phyloP scores from a whole-genome alignment of 2,797 vertebrate genomes.

The Gouania willdenowi region DNA sequence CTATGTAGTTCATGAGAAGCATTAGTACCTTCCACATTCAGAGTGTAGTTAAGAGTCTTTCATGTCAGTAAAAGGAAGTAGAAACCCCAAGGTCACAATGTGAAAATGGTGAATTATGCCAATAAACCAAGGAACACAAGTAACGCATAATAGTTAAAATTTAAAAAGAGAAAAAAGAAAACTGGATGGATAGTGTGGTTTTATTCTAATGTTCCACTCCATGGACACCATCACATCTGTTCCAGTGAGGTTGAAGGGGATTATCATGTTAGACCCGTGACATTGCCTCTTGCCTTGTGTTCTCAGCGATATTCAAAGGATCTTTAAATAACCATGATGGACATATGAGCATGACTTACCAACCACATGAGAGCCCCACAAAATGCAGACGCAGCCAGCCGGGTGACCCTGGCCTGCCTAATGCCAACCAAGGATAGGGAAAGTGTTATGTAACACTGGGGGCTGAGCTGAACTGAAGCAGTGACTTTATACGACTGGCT shows the following conservation, averaged over 20 bases:
- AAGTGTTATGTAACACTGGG: constrained; percentile 39
- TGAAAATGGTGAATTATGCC: too few relatives aligned
- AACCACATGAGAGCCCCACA: constrained; percentile 6
- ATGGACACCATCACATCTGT: too few relatives aligned
- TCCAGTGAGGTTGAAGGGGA: too few relatives aligned
- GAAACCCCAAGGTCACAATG: too few relatives aligned
- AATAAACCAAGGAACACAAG: constrained; percentile 6
- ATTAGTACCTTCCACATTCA: too few relatives aligned
- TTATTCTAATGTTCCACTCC: constrained; percentile 25
- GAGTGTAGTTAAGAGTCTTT: too few relatives aligned
- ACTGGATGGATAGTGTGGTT: constrained; percentile 2
- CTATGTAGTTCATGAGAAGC: too few relatives aligned
- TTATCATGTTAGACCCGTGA: too few relatives aligned
- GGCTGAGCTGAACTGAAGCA: constrained; percentile 24
- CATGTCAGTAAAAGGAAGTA: too few relatives aligned
- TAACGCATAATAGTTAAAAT: constrained; percentile 39
- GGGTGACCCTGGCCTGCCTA: constrained; percentile 18
- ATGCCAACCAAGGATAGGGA: constrained; percentile 23
- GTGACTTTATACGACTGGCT: constrained; percentile 21
- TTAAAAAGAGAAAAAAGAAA: constrained; percentile 1
- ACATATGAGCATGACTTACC: constrained; percentile 8
- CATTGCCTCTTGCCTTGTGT: constrained; percentile 30
- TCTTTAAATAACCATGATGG: constrained; percentile 22
- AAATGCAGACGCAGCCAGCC: constrained; percentile 30
- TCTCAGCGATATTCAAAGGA: constrained; percentile 34